Base-by-base conservation (phyloP, 2,888 invertebrate species). In the Maniola hyperantus region DNA sequence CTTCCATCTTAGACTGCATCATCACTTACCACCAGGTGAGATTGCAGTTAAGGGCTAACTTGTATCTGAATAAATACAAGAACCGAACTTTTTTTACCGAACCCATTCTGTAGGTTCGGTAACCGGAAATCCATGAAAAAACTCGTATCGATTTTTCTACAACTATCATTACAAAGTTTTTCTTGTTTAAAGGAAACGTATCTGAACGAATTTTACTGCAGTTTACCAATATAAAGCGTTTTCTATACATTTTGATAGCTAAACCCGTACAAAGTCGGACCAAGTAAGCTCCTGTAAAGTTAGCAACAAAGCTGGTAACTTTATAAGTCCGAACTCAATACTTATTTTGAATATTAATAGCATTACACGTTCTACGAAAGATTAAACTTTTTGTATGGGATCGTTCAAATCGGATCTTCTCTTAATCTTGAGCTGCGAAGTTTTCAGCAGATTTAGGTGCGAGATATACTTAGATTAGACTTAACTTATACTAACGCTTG, bases 371-470 rank as follows among this genome's bases (percentile, higher is more conserved):
- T 15, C 48, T 7, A 33, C 13, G 26, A n/a, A 53, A 53, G 26
- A 26, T 53, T 53, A 33, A 53, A 53, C 26, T 53, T 53, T 51
- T 53, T 33, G 51, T 50, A 50, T 6, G 18, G 50, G 10, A 50
- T 50, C 10, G 50, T 33, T 53, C 15, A 55, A 55, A 34, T 54
- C 7, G 54, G n/a, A 55, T 55, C 18, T 36, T 48, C 51, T 50
- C 20, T 42, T 60, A 66, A 59, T 60, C 44, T 61, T 63, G 53
- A 64, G 54, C 51, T 51, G 11, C 34, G 11, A 53, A 66, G 64
- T 66, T 64, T 64, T 65, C 42, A 39, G n/a, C 36, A 60, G 67
- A 67, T 57, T 66, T 69, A 66, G 66, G 57, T 61, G 64, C 26
- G 44, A 63, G 60, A 57, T 67, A 64, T 57, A 48, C 60, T 60